phyloP scores from a whole-genome alignment of 2,797 vertebrate species.

The Pipistrellus nathusii region DNA sequence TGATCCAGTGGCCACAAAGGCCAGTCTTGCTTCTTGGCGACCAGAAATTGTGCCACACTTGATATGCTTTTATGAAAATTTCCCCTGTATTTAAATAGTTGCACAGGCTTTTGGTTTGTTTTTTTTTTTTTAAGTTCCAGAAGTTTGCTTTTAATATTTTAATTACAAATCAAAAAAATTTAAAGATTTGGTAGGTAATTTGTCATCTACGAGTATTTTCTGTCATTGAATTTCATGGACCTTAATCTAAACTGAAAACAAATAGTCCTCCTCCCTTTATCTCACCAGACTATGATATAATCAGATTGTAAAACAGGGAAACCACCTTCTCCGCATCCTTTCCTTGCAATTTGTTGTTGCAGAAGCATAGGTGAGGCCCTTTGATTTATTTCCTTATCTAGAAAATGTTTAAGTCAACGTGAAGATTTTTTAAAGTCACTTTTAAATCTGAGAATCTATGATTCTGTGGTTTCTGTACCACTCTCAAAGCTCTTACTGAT shows the following conservation, averaged over 20 bases:
- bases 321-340: background rate
- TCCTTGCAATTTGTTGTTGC: background rate
- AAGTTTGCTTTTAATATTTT: background rate
- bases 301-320: background rate
- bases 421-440: background rate
- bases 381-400: background rate
- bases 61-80: background rate
- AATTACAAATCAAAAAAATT: background rate
- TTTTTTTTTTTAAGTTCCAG: background rate
- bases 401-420: background rate
- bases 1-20: background rate
- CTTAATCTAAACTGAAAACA: conserved; percentile 12
- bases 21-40: background rate
- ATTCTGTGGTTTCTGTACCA: background rate
- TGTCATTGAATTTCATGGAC: background rate
- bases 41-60: background rate
- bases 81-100: background rate
- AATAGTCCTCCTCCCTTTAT: background rate
- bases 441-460: background rate
- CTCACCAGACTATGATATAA: background rate
- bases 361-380: background rate
- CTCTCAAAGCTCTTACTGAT: background rate
- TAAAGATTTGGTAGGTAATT: background rate
- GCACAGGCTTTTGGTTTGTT: background rate
- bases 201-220: background rate